phyloP scores from a whole-genome alignment of 2,113 vertebrate genomes.

The Chiloscyllium plagiosum region DNA sequence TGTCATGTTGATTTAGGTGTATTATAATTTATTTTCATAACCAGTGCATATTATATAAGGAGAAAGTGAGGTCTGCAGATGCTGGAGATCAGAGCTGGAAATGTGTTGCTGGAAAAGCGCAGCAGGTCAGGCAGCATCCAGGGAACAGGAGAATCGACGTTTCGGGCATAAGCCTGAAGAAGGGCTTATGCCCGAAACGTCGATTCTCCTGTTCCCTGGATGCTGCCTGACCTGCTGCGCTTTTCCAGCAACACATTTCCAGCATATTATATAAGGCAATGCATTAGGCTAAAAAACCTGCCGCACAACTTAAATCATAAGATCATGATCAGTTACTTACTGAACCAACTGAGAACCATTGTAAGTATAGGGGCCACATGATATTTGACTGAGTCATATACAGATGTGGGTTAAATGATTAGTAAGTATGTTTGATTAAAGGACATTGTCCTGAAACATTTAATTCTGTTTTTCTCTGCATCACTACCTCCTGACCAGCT shows the following conservation, averaged over 20 bases:
- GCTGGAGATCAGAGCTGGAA: no score
- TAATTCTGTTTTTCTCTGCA: background rate
- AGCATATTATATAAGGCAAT: background rate
- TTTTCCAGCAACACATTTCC: no score
- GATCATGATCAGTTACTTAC: background rate
- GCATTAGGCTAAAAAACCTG: background rate
- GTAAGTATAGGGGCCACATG: background rate
- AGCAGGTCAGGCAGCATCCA: no score
- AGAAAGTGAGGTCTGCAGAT: no score
- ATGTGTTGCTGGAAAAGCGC: no score
- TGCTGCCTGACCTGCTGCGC: no score
- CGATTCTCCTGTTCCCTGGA: no score
- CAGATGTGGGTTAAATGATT: constrained; percentile 18
- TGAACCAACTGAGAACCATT: background rate
- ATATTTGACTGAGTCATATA: background rate
- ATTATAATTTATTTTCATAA: background rate
- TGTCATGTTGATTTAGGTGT: background rate
- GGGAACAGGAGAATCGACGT: no score
- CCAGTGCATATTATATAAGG: background rate
- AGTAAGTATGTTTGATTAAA: background rate
- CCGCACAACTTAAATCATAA: background rate
- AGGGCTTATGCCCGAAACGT: no score
- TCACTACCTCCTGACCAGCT: background rate
- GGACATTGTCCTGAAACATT: background rate
- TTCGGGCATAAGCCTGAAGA: no score